Conservation (phyloP, 2,888 invertebrate genomes). For the Chymomyza amoena region DNA sequence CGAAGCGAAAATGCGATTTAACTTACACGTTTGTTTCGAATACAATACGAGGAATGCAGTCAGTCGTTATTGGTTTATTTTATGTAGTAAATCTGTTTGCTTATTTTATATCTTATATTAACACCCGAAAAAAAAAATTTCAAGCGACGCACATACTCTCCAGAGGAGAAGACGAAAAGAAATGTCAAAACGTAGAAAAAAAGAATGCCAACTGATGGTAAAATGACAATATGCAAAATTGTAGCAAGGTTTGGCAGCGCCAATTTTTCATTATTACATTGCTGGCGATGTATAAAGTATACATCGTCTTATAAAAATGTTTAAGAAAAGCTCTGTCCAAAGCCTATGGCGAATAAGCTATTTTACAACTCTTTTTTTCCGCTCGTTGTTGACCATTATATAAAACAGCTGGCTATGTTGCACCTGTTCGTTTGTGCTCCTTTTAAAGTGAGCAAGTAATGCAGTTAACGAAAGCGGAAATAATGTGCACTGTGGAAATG, state of each 20-base stretch:
- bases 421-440: slow-evolving; percentile 23
- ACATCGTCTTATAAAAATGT: neutral
- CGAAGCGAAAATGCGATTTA: too few relatives aligned
- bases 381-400: slow-evolving; percentile 25
- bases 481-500: slow-evolving; percentile 45
- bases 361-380: neutral
- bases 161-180: neutral
- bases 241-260: neutral
- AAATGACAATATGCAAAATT: neutral
- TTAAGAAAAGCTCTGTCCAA: neutral
- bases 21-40: too few relatives aligned
- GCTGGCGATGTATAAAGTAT: neutral
- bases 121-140: too few relatives aligned
- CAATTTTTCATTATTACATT: neutral
- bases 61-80: too few relatives aligned
- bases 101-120: too few relatives aligned
- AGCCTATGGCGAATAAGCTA: neutral
- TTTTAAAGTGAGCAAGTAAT: slow-evolving; percentile 29
- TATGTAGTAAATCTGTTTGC: too few relatives aligned
- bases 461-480: slow-evolving; percentile 54
- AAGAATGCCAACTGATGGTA: neutral
- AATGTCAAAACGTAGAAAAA: neutral
- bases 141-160: neutral
- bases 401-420: slow-evolving; percentile 15
- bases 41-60: too few relatives aligned